phyloP scores from a whole-genome alignment of 2,797 vertebrate species.

The Muraenolepis orangiensis region DNA sequence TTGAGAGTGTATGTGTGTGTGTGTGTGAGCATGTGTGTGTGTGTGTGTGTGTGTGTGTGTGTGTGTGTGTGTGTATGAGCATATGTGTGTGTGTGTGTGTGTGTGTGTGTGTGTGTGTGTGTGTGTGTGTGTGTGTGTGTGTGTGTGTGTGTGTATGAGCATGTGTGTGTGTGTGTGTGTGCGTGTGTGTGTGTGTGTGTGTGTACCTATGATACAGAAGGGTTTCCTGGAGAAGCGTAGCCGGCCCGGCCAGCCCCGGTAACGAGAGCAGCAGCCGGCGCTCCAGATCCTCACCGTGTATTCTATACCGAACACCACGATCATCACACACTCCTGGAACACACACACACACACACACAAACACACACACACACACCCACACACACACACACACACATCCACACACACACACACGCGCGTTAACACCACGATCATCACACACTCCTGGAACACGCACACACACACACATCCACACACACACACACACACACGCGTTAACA shows the following conservation, averaged over 20 bases:
- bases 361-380: slow-evolving; percentile 15
- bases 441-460: no score
- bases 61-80: slow-evolving; percentile 61
- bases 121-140: slow-evolving; percentile 14
- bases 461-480: no score
- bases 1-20: no score
- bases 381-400: no score
- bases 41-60: slow-evolving; percentile 14
- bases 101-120: slow-evolving; percentile 15
- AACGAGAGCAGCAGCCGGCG: slow-evolving; percentile 96
- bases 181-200: neutral
- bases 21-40: no score
- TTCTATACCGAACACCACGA: slow-evolving; percentile 98
- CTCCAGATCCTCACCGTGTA: slow-evolving; percentile 99
- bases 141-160: neutral
- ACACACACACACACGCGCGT: no score
- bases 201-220: slow-evolving; percentile 94
- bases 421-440: no score
- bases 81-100: slow-evolving; percentile 67
- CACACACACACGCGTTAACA: no score
- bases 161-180: slow-evolving; percentile 10
- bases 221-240: slow-evolving; percentile 95
- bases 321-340: slow-evolving; percentile 96
- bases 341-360: slow-evolving; percentile 1
- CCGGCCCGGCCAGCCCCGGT: slow-evolving; percentile 97